A percentile compares a stretch with the other conserved stretches of the same genome.
Conservation (phyloP, 2,888 invertebrate genomes). For the Dasypolia templi region DNA sequence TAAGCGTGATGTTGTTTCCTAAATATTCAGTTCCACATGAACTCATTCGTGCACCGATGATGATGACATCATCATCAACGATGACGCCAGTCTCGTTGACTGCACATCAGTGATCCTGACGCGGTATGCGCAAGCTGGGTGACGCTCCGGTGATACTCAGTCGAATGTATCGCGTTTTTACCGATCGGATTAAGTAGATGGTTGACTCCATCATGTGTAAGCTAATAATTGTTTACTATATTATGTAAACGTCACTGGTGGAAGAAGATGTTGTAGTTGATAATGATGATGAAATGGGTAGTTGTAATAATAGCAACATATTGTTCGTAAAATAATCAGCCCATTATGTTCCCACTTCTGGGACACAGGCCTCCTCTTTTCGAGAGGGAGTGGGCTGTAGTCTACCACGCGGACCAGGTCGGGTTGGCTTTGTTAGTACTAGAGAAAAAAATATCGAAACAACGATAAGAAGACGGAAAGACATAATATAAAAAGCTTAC, state of each 20-base stretch:
- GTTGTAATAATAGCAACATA: background rate
- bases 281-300: background rate
- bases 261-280: background rate
- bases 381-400: too few relatives aligned
- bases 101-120: conserved; percentile 61
- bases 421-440: too few relatives aligned
- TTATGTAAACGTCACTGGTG: background rate
- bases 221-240: conserved; percentile 37
- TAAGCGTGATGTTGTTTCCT: background rate
- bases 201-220: conserved; percentile 23
- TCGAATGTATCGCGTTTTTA: conserved; percentile 61
- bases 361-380: too few relatives aligned
- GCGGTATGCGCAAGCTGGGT: conserved; percentile 45
- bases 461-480: background rate
- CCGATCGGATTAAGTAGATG: conserved; percentile 45
- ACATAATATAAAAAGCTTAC: background rate
- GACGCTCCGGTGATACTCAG: conserved; percentile 54
- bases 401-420: too few relatives aligned
- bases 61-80: conserved; percentile 36
- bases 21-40: conserved; percentile 20
- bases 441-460: background rate
- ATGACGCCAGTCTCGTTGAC: conserved; percentile 54
- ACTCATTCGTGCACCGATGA: conserved; percentile 33
- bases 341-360: too few relatives aligned
- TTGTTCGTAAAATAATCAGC: too few relatives aligned